These are phyloP conservation scores for Zosterops japonicus DNA, from an alignment of 2,113 vertebrate genomes.

Conservation along the genomic window DNA sequence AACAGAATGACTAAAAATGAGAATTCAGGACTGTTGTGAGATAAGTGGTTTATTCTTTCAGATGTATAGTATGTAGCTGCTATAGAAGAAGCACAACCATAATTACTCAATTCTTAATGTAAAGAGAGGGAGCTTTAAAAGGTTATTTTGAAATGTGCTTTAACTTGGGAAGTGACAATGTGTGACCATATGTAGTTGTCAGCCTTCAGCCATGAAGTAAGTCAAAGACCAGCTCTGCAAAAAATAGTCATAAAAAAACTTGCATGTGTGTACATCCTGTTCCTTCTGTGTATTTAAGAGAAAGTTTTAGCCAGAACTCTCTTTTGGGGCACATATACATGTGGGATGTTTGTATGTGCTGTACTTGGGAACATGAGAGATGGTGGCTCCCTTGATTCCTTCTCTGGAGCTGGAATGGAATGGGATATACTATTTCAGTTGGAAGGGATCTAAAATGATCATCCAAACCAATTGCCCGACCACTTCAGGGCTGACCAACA, in stretches of 20 bases:
- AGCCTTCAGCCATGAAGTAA: not conserved
- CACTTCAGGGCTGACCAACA: not conserved
- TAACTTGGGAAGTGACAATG: not conserved
- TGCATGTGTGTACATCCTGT: not conserved
- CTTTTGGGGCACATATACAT: not conserved
- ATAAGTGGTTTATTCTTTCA: not conserved
- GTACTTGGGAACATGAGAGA: not conserved
- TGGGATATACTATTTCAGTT: not conserved
- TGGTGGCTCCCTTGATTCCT: not conserved
- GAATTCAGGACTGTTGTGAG: not conserved
- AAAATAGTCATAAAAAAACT: not conserved
- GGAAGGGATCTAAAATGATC: not conserved
- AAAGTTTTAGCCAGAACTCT: not conserved
- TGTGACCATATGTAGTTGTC: not conserved
- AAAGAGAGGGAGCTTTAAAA: not conserved
- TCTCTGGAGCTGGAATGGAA: not conserved
- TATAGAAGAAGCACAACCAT: not conserved
- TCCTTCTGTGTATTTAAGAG: rapidly evolving
- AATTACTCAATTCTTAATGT: not conserved
- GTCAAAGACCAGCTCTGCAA: not conserved
- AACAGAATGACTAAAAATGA: not conserved
- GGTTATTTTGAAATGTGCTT: not conserved
- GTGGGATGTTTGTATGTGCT: not conserved
- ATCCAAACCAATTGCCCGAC: not conserved
- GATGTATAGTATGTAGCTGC: not conserved